phyloP scores from a whole-genome alignment of 2,797 vertebrate species.

The Erethizon dorsatum region DNA sequence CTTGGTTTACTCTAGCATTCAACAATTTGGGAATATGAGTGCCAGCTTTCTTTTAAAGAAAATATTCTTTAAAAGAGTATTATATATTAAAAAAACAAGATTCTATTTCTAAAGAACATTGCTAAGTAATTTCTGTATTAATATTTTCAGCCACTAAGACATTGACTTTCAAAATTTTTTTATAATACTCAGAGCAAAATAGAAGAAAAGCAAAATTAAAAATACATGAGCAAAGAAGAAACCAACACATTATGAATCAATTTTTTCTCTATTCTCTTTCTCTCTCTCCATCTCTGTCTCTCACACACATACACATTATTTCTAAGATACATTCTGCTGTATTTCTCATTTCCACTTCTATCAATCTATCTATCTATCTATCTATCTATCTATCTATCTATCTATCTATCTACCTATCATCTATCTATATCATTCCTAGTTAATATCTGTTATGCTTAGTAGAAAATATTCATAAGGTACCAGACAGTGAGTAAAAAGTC shows the following conservation, averaged over 20 bases:
- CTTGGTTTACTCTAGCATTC: too few relatives aligned
- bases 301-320: too few relatives aligned
- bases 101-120: neutral
- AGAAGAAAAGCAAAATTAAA: neutral
- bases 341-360: neutral
- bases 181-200: neutral
- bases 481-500: neutral
- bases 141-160: neutral
- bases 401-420: neutral
- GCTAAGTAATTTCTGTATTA: neutral
- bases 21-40: neutral
- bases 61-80: neutral
- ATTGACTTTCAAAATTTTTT: constrained; percentile 46
- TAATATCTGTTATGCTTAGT: neutral
- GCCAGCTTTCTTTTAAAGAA: neutral
- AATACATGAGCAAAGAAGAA: neutral
- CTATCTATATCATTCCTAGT: neutral
- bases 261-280: neutral
- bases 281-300: neutral
- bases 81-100: neutral
- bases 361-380: neutral
- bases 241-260: neutral
- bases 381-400: neutral
- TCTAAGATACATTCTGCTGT: neutral
- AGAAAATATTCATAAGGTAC: neutral